Percentiles rank a stretch among this genome's conserved stretches.
Conservation (phyloP, 1,140 invertebrate species). For the Coelopa frigida region DNA sequence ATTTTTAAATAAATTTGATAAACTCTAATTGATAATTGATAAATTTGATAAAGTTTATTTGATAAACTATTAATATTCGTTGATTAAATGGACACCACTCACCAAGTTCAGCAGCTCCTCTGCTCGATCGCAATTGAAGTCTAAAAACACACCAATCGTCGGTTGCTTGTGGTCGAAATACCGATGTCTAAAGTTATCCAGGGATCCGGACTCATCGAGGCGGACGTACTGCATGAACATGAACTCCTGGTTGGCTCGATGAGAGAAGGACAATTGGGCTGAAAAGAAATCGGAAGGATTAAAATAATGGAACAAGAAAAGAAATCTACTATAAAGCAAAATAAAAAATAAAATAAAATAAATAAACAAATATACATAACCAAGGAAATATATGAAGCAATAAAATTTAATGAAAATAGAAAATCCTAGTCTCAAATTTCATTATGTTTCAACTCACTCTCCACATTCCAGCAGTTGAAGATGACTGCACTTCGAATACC, state of each 20-base stretch:
- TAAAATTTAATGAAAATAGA: too few relatives aligned
- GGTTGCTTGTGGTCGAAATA: conserved; percentile 23
- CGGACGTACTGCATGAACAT: conserved; percentile 20
- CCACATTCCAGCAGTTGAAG: conserved; percentile 31
- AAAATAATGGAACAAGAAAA: too few relatives aligned
- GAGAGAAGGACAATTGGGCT: conserved; percentile 23
- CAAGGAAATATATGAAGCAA: not conserved
- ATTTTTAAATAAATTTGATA: not conserved
- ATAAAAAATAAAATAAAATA: not conserved
- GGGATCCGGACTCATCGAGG: conserved; percentile 3
- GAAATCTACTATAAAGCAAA: not conserved
- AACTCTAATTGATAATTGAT: not conserved
- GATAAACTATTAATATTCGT: not conserved
- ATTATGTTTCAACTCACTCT: conserved; percentile 10
- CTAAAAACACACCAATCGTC: conserved; percentile 26
- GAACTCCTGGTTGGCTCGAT: conserved; percentile 13
- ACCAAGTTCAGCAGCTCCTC: conserved; percentile 19
- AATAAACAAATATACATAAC: not conserved
- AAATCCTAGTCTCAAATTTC: too few relatives aligned
- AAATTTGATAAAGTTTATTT: not conserved
- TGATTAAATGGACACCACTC: not conserved
- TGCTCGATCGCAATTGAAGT: conserved; percentile 27
- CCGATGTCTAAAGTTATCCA: conserved; percentile 19
- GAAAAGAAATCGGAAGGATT: too few relatives aligned
- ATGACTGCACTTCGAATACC: conserved; percentile 22